A percentile compares a stretch with the other conserved stretches of the same genome.
Evolutionary conservation across 2,888 invertebrate genomes (phyloP).

Genomic region (Sialis fuliginosa): DNA sequence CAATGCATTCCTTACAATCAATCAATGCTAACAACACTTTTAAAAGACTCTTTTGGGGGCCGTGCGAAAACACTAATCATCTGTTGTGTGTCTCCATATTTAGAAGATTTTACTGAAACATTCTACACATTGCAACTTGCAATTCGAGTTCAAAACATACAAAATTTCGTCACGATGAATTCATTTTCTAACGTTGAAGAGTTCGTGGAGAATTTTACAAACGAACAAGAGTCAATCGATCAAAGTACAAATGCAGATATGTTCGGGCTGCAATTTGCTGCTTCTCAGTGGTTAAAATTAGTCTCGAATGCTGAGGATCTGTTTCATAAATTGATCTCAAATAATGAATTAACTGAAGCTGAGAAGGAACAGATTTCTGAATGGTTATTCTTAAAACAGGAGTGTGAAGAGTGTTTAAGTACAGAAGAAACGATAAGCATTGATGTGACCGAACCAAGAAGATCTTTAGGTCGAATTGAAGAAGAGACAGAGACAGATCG

Average conservation of each 20-base stretch:
- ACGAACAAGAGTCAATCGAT: slow-evolving; percentile 8
- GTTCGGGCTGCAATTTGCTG: slow-evolving; percentile 67
- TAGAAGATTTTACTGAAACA: slow-evolving; percentile 48
- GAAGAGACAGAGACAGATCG: slow-evolving; percentile 40
- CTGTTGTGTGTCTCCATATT: slow-evolving; percentile 52
- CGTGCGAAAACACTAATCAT: slow-evolving; percentile 56
- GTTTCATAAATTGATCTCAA: slow-evolving; percentile 56
- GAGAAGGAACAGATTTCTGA: slow-evolving; percentile 63
- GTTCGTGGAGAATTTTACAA: slow-evolving; percentile 5
- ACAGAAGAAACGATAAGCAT: slow-evolving; percentile 27
- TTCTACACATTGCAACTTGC: slow-evolving; percentile 49
- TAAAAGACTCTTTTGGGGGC: slow-evolving; percentile 59
- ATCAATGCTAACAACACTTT: slow-evolving; percentile 47
- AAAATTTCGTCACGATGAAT: slow-evolving; percentile 54
- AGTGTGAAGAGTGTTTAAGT: slow-evolving; percentile 68
- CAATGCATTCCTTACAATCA: slow-evolving; percentile 33
- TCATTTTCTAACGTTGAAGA: slow-evolving; percentile 25
- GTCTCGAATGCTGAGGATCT: slow-evolving; percentile 71
- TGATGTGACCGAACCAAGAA: slow-evolving; percentile 29
- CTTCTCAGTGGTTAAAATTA: slow-evolving; percentile 63
- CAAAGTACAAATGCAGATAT: slow-evolving; percentile 21
- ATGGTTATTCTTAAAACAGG: slow-evolving; percentile 72
- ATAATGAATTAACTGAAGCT: slow-evolving; percentile 47
- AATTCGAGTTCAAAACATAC: slow-evolving; percentile 45
- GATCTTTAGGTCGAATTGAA: slow-evolving; percentile 32